A percentile compares a stretch with the other conserved stretches of the same genome.
phyloP scores from a whole-genome alignment of 2,113 vertebrate species.

The Oryzias javanicus region DNA sequence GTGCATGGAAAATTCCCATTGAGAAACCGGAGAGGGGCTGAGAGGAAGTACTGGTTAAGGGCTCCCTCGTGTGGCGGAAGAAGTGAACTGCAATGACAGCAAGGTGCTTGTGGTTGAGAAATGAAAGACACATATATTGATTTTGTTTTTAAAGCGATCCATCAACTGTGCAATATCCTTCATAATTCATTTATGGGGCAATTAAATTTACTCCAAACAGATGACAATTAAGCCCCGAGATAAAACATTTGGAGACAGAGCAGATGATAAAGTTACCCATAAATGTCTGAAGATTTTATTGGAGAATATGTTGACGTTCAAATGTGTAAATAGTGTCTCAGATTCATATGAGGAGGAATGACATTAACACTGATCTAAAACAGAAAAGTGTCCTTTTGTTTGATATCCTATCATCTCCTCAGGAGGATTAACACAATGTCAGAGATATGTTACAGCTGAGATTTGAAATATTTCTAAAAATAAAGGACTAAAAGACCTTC shows the following conservation, averaged over 20 bases:
- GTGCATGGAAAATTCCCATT: slow-evolving; percentile 74
- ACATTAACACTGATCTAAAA: too few relatives aligned
- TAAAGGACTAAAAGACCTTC: too few relatives aligned
- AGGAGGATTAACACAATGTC: too few relatives aligned
- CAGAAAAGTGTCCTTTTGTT: too few relatives aligned
- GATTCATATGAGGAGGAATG: too few relatives aligned
- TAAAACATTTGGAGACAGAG: slow-evolving; percentile 14
- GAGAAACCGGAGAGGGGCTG: slow-evolving; percentile 14
- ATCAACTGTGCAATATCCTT: slow-evolving; percentile 28
- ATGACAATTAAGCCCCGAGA: slow-evolving; percentile 47
- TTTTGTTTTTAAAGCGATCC: slow-evolving; percentile 23
- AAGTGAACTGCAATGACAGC: slow-evolving; percentile 6
- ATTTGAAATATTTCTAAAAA: too few relatives aligned
- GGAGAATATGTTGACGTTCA: not conserved
- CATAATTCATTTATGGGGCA: slow-evolving; percentile 57
- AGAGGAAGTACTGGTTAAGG: slow-evolving; percentile 12
- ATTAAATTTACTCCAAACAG: slow-evolving; percentile 61
- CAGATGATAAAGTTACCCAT: slow-evolving; percentile 13
- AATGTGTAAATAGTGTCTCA: too few relatives aligned
- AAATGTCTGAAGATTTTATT: slow-evolving; percentile 3
- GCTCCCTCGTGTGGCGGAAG: slow-evolving; percentile 53
- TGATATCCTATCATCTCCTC: too few relatives aligned
- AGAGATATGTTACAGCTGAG: too few relatives aligned
- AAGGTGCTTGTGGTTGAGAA: slow-evolving; percentile 26
- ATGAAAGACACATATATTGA: slow-evolving; percentile 48